Base-by-base conservation (phyloP, 1,140 invertebrate species). In the Cydia splendana region DNA sequence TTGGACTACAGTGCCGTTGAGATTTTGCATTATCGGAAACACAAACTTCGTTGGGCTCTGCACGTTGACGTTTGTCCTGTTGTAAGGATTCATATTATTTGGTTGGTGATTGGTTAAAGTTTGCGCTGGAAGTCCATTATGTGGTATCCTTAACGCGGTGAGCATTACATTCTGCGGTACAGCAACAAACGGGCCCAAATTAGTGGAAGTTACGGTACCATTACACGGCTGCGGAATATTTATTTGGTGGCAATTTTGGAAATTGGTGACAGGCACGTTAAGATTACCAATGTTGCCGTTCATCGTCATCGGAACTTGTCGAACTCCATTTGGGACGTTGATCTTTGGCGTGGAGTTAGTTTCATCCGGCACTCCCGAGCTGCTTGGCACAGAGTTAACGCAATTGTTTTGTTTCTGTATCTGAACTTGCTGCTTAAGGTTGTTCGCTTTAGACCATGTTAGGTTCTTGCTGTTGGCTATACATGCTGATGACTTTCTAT, bases 131-230 rank as follows among this genome's bases (percentile, higher is more conserved):
- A 90, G 81, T 69, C 87, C 89, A 75, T 92, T 93, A 76, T 92
- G 91, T 20, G 94, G 94, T 88, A 94, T 91, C 81, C 93, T 90
- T 82, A 94, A 87, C 0, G 94, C 89, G 38, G 94, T 93, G 6
- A 94, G 85, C 88, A 94, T 93, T 9, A 94, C 91, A 77, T 94
- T 93, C 80, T 90, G 93, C 69, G 92, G 89, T 69, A 94, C 85
- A 10, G 91, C 87, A 65, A 93, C 85, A 80, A 91, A 93, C 38
- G 90, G 89, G 65, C 86, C 81, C 77, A 93, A 81, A 81, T 91
- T 92, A 75, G 86, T 89, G n/a, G 87, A 82, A 18, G 86, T 85
- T 15, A 90, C 88, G 4, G 88, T 83, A 28, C 90, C 90, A 77
- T 89, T 92, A 71, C 89, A 89, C 2, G 82, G 85, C 75, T 89